A percentile compares a stretch with the other conserved stretches of the same genome.
Evolutionary conservation across 2,888 invertebrate genomes (phyloP).

Genomic region (Siphlonurus alternatus): DNA sequence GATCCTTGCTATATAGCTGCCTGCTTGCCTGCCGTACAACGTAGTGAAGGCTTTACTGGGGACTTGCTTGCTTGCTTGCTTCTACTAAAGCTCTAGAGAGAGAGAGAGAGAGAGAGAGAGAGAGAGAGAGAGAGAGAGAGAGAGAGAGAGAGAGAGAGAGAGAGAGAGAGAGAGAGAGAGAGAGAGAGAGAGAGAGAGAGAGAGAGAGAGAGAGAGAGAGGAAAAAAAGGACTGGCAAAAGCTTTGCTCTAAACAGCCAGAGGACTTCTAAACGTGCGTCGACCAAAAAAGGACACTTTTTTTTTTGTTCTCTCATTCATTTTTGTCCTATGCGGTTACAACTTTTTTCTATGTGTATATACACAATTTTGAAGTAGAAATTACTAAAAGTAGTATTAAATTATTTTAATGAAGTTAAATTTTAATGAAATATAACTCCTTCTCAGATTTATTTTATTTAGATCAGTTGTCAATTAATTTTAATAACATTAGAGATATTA

Average conservation of each 20-base stretch:
- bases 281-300: neutral
- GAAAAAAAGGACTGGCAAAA: neutral
- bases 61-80: too few relatives aligned
- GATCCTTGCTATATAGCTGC: too few relatives aligned
- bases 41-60: neutral
- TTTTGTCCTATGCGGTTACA: neutral
- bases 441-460: too few relatives aligned
- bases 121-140: neutral
- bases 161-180: neutral
- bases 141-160: neutral
- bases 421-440: too few relatives aligned
- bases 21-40: slow-evolving; percentile 4
- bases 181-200: neutral
- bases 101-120: neutral
- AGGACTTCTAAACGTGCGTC: neutral
- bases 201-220: neutral
- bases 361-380: neutral
- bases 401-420: neutral
- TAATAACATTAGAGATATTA: too few relatives aligned
- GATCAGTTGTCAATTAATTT: too few relatives aligned
- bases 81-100: too few relatives aligned
- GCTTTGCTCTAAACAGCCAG: too few relatives aligned
- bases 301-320: neutral
- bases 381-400: too few relatives aligned
- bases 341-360: too few relatives aligned